A percentile compares a stretch with the other conserved stretches of the same genome.
Conservation (phyloP, 64 coral and sea anemone species). For the Stichodactyla helianthus region DNA sequence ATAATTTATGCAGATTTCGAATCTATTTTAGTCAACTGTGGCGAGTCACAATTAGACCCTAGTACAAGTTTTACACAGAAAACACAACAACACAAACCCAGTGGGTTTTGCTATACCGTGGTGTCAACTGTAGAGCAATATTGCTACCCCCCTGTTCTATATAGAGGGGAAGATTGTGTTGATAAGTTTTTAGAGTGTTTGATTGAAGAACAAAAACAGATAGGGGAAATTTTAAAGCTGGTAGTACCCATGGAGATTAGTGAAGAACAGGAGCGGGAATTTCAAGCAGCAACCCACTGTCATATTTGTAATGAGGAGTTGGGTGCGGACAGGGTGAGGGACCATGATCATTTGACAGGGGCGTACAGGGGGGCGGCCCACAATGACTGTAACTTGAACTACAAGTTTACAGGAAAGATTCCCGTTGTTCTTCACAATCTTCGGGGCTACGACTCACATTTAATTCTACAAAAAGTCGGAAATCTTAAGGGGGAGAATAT, state of each 20-base stretch:
- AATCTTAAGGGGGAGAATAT: conserved; percentile 11
- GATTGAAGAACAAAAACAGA: conserved; percentile 32
- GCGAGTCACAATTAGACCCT: not conserved
- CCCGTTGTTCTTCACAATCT: no score
- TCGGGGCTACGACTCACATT: not conserved
- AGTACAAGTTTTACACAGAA: not conserved
- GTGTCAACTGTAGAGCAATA: not conserved
- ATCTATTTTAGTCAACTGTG: not conserved
- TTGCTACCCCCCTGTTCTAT: not conserved
- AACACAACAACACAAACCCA: not conserved
- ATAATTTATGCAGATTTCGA: conserved; percentile 6
- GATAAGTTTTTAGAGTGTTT: conserved; percentile 34
- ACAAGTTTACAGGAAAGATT: not conserved
- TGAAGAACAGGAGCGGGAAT: conserved; percentile 14
- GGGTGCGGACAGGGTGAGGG: not conserved
- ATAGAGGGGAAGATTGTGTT: no score
- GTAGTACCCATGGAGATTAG: conserved; percentile 36
- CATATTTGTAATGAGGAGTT: conserved; percentile 45
- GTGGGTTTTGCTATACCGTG: not conserved
- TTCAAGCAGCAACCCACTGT: conserved; percentile 34
- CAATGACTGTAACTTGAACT: conserved; percentile 31
- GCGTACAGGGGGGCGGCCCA: conserved; percentile 37
- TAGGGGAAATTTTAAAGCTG: not conserved
- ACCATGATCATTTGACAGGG: conserved; percentile 33
- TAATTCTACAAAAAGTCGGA: conserved; percentile 28